These are phyloP conservation scores for Taenaris catops DNA, from an alignment of 2,888 invertebrate species.

Conservation along the genomic window DNA sequence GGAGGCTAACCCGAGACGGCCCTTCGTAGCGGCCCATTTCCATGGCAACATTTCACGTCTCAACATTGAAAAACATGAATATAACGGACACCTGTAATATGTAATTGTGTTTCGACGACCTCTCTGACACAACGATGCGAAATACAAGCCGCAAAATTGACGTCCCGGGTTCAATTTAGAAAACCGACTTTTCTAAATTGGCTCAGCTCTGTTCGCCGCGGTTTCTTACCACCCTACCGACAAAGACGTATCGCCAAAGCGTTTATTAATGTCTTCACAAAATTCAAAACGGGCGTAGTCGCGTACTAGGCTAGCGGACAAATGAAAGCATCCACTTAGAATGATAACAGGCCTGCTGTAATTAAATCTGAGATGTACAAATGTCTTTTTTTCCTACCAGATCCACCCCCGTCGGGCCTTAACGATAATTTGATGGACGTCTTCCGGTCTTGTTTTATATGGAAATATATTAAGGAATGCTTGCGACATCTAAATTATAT, in stretches of 20 bases:
- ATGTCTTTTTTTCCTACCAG: slow-evolving; percentile 1
- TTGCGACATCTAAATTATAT: background rate
- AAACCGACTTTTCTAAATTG: too few species aligned
- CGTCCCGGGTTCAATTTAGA: too few species aligned
- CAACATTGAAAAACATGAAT: too few species aligned
- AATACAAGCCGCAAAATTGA: too few species aligned
- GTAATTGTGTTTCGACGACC: too few species aligned
- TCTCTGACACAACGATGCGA: too few species aligned
- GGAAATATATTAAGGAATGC: slow-evolving; percentile 3
- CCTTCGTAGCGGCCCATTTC: slow-evolving; percentile 80
- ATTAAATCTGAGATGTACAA: slow-evolving; percentile 3
- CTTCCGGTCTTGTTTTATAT: slow-evolving; percentile 7
- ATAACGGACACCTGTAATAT: too few species aligned
- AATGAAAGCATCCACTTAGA: background rate
- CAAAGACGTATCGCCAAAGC: too few species aligned
- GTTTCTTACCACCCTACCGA: too few species aligned
- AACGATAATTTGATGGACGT: slow-evolving; percentile 14
- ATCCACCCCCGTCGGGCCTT: background rate
- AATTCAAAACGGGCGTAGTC: too few species aligned
- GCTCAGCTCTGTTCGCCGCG: background rate
- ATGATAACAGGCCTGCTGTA: background rate
- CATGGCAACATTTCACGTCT: slow-evolving; percentile 82
- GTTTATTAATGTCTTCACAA: too few species aligned
- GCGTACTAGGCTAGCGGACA: too few species aligned
- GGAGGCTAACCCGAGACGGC: slow-evolving; percentile 41